These are phyloP conservation scores for Heliangelus exortis DNA, from an alignment of 2,797 vertebrate species.

Conservation along the genomic window DNA sequence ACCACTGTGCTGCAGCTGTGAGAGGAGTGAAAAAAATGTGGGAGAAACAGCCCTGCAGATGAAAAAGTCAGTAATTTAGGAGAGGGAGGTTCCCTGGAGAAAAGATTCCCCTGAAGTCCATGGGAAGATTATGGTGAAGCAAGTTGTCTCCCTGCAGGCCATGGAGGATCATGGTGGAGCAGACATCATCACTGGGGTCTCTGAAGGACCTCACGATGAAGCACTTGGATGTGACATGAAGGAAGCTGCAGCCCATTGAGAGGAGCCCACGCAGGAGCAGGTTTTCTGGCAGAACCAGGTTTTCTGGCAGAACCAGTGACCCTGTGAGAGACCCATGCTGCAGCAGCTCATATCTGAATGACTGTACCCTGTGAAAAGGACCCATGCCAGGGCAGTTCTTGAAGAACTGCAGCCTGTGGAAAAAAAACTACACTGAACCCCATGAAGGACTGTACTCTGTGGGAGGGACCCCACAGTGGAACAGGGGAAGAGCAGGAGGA, in stretches of 20 bases:
- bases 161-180: neutral
- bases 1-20: neutral
- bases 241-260: neutral
- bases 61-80: neutral
- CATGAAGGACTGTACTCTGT: neutral
- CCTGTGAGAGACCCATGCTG: rapidly evolving
- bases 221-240: neutral
- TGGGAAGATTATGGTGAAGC: neutral
- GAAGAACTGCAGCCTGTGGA: neutral
- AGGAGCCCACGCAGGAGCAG: rapidly evolving
- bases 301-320: neutral
- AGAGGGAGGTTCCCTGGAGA: neutral
- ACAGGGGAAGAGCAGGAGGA: neutral
- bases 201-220: rapidly evolving
- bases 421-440: neutral
- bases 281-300: neutral
- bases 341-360: neutral
- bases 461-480: neutral
- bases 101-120: neutral
- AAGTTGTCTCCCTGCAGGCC: neutral
- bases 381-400: rapidly evolving
- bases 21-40: neutral
- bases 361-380: rapidly evolving
- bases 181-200: neutral
- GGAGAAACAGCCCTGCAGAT: neutral